These are phyloP conservation scores for Echinometra lucunter DNA, from an alignment of 53 echinoderm and acorn worm genomes.

Conservation along the genomic window DNA sequence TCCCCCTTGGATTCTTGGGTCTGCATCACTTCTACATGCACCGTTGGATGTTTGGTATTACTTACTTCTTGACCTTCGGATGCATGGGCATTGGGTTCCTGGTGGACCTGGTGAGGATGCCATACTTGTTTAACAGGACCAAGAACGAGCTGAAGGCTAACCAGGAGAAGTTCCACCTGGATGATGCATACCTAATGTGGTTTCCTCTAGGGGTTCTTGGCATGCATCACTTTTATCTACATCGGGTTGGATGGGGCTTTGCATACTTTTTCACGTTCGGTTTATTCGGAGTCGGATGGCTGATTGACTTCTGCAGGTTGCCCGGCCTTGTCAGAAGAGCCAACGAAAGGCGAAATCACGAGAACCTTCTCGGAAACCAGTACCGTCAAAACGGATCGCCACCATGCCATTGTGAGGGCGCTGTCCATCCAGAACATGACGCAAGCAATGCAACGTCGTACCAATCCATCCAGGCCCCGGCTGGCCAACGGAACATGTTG, in stretches of 20 bases:
- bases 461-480: not conserved
- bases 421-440: conserved; percentile 17
- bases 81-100: conserved; percentile 78
- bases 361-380: not conserved
- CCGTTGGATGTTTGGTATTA: conserved; percentile 74
- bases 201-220: conserved; percentile 79
- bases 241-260: conserved; percentile 71
- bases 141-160: not conserved
- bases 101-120: conserved; percentile 75
- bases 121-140: conserved; percentile 66
- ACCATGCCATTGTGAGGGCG: not conserved
- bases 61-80: conserved; percentile 66
- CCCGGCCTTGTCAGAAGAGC: conserved; percentile 71
- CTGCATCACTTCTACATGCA: conserved; percentile 88
- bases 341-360: not conserved
- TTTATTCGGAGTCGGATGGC: conserved; percentile 79
- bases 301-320: conserved; percentile 78
- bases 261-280: conserved; percentile 81
- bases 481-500: not conserved
- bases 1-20: conserved; percentile 79
- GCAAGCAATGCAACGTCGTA: not conserved
- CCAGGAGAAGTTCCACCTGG: conserved; percentile 1
- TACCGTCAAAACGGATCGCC: not conserved
- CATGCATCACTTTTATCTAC: conserved; percentile 83
- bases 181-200: conserved; percentile 75